Base-by-base conservation (phyloP, 2,113 vertebrate genomes). In the Riparia riparia region DNA sequence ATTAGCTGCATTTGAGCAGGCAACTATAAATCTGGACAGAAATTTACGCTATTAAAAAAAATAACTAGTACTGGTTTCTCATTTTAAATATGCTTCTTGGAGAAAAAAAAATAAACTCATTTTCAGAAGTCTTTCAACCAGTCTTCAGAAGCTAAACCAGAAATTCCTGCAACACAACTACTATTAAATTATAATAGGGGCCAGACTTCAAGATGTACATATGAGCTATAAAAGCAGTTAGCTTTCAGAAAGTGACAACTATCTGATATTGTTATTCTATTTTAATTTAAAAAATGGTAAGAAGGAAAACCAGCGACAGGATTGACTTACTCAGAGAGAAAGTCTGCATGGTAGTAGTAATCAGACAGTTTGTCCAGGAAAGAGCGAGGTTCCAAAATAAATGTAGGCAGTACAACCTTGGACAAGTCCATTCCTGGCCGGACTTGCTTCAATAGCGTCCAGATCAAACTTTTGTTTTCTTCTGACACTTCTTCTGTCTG, bases 401-500 rank as follows among this genome's bases (percentile, higher is more conserved):
- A 99, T 0, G 99, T 99, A 88, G 99, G 99, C 82, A 99, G 97
- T 44, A 99, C 99, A 90, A 99, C 99, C 96, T 99, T 99, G 93
- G 99, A 99, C 64, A 99, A 98, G 85, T 99, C 99, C 99, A 99
- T 99, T 81, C 99, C 99, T 6, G 99, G 99, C 2, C 99, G 98
- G 18, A 99, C 99, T 97, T 99, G 99, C 96, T 99, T 99, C 96
- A 99, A 91, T n/a, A 99, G 89, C 4, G 99, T 99, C 99, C 99
- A 99, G 86, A 99, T 99, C 66, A 99, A 98, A 95, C 99, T 99
- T 95, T 99, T 99, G 86, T 99, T 99, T 97, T 99, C 99, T 97
- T 99, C 99, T 42, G 99, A 99, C 26, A 99, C 99, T 3, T 99
- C 99, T 97, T 99, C 99, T 34, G 99, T 99, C 98, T 99, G 99